Evolutionary conservation across 2,888 invertebrate genomes (phyloP), one percentile per base, ranked within the genome.

Genomic region (Drosophila basisetae): DNA sequence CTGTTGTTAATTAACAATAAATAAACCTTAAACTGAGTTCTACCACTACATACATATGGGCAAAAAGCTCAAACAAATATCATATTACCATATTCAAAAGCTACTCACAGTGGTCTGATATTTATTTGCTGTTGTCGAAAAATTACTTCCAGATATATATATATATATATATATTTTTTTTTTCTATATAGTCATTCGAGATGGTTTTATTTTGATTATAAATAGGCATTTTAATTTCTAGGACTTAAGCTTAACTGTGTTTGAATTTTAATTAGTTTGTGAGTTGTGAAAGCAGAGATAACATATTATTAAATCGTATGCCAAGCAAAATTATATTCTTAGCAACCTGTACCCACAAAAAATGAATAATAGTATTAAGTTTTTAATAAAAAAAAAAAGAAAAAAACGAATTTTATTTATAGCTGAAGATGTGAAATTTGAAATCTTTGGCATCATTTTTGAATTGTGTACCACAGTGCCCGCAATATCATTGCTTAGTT

Each of bases 1-100:
- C 43, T 22, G 22, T 43, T 11, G 22, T 43, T 43, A 65, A 65
- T 65, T 66, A 64, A 62, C 62, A 50, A 61, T 33, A 25, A 64
- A 52, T 64, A 66, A 39, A 28, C 33, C n/a, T 28, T 28, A 35
- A 66, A 35, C 33, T 65, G 25, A 39, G 16, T 33, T 13, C 4
- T n/a, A 39, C 9, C 11, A 28, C 11, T 4, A 13, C 16, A 18
- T 16, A 22, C 22, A 64, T 52, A 11, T 18, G 9, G 11, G 22
- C 16, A 18, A 13, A 65, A n/a, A 47, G 33, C 30, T 53, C 35
- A 67, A 67, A 37, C 67, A 43, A 37, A 53, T 35, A 65, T 67
- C 66, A 53, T 13, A 41, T 67, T 67, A 66, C 53, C 43, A 13
- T 39, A 18, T 18, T 9, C 31, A 33, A 11, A 13, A 52, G 18